Percentiles rank a stretch among this genome's conserved stretches.
These are phyloP conservation scores for Percopsis omiscomaycus DNA, from an alignment of 2,797 vertebrate genomes.

Conservation along the genomic window DNA sequence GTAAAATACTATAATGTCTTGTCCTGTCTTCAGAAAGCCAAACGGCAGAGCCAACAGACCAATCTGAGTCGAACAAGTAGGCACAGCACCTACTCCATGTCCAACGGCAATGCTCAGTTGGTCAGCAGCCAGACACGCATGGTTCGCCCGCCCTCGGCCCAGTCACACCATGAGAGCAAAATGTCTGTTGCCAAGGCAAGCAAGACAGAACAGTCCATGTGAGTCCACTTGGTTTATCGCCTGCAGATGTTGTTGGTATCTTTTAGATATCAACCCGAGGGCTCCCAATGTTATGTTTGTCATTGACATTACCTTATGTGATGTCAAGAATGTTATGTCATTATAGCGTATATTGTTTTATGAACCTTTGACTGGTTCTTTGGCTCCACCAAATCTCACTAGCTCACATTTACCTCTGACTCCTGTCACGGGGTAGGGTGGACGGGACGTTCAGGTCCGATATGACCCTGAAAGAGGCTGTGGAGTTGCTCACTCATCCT, in stretches of 20 bases:
- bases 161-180: slow-evolving; percentile 36
- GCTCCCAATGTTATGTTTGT: no score
- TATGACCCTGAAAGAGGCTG: slow-evolving; percentile 85
- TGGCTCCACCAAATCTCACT: not conserved
- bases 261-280: no score
- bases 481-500: slow-evolving; percentile 75
- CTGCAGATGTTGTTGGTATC: no score
- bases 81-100: slow-evolving; percentile 37
- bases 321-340: no score
- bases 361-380: no score
- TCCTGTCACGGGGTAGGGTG: slow-evolving; percentile 47
- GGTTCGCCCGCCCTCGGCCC: not conserved
- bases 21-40: slow-evolving; percentile 39
- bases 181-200: slow-evolving; percentile 32
- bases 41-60: slow-evolving; percentile 31
- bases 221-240: slow-evolving; percentile 35
- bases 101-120: slow-evolving; percentile 18
- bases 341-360: no score
- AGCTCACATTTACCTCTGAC: not conserved
- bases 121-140: slow-evolving; percentile 33
- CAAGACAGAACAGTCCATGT: slow-evolving; percentile 54
- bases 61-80: slow-evolving; percentile 5
- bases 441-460: slow-evolving; percentile 56
- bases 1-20: not conserved
- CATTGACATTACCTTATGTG: no score